These are phyloP conservation scores for Thysanoteuthis rhombus DNA, from an alignment of 2,888 invertebrate genomes.

Conservation along the genomic window DNA sequence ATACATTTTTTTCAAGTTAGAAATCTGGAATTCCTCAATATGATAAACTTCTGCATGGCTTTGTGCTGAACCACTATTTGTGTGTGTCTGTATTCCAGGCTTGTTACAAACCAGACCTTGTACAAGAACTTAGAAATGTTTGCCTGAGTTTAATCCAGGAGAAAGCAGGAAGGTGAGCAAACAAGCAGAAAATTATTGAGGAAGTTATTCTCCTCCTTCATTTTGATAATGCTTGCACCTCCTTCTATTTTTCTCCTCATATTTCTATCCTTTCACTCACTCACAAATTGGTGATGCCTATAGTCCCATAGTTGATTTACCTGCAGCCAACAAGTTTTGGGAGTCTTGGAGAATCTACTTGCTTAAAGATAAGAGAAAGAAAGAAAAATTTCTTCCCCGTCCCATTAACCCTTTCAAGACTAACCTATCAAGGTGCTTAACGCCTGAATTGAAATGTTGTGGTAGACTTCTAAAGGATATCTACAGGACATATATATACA, in stretches of 20 bases:
- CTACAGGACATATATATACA: no score
- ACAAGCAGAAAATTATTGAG: background rate
- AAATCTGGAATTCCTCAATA: background rate
- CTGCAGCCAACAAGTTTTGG: background rate
- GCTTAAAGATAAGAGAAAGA: no score
- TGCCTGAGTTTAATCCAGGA: background rate
- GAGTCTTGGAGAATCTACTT: background rate
- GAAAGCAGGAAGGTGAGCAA: background rate
- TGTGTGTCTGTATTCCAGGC: background rate
- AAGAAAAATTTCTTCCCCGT: background rate
- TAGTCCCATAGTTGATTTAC: background rate
- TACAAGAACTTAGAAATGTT: background rate
- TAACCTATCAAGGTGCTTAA: no score
- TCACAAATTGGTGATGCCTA: background rate
- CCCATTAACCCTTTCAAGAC: no score
- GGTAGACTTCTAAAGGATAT: background rate
- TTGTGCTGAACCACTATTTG: background rate
- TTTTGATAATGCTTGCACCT: background rate
- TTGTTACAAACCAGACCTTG: background rate
- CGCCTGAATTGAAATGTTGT: no score
- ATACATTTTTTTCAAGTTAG: background rate
- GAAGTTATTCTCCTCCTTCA: background rate
- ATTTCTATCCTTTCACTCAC: background rate
- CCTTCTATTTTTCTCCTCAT: background rate
- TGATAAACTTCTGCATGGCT: background rate